Conservation (phyloP, 2,888 invertebrate genomes). For the Omphaloscelis lunosa region DNA sequence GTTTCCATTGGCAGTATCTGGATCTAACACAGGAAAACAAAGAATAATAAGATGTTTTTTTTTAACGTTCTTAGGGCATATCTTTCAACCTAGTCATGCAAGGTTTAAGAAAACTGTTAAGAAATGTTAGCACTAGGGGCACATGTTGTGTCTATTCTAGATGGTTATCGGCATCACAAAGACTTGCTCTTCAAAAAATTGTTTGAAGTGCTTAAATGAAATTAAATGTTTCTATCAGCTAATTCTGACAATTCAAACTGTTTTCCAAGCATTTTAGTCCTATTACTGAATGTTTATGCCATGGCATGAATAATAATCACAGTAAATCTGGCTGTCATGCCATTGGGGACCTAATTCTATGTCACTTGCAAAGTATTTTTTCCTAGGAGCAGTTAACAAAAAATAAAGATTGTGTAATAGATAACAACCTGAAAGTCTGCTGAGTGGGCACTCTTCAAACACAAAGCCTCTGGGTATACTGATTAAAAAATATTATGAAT, state of each 20-base stretch:
- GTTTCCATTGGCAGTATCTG: slow-evolving; percentile 87
- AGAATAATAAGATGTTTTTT: neutral
- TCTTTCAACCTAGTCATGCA: neutral
- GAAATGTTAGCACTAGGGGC: neutral
- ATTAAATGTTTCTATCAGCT: neutral
- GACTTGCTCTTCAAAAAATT: neutral
- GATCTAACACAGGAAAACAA: slow-evolving; percentile 73
- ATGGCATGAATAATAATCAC: neutral
- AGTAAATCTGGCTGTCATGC: neutral
- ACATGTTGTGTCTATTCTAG: neutral
- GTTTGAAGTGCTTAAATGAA: too few species aligned
- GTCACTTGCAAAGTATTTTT: neutral
- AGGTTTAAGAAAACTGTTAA: neutral
- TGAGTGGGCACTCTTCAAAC: neutral
- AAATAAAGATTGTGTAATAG: neutral
- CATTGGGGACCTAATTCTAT: neutral
- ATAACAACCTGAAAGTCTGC: neutral
- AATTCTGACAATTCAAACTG: neutral
- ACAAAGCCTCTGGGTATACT: neutral
- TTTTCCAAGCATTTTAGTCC: neutral
- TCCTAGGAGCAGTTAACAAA: neutral
- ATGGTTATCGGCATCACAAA: neutral
- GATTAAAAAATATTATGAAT: neutral
- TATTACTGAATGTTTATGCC: neutral
- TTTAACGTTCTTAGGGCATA: too few species aligned